These are phyloP conservation scores for Coptodon rendalli DNA, from an alignment of 2,113 vertebrate species.

Conservation along the genomic window DNA sequence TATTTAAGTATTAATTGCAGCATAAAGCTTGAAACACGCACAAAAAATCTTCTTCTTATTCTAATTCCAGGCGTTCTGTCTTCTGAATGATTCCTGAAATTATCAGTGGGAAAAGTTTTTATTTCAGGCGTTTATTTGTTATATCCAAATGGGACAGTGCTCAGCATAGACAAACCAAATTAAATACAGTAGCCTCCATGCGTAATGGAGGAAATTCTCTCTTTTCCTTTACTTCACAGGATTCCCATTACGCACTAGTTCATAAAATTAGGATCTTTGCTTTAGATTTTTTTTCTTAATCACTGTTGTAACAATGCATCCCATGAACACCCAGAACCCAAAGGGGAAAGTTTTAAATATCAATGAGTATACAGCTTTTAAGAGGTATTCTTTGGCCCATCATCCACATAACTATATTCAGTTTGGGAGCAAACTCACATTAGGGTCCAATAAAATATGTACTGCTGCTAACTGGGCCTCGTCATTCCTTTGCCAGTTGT, in stretches of 20 bases:
- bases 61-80: not conserved
- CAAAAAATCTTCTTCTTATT: fast-evolving
- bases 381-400: constrained; percentile 10
- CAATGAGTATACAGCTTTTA: not conserved
- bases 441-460: constrained; percentile 41
- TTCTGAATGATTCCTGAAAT: not conserved
- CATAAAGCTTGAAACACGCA: not conserved
- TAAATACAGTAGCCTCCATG: not conserved
- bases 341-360: not conserved
- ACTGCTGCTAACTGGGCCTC: not conserved
- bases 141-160: not conserved
- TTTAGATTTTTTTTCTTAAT: not conserved
- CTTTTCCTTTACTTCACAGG: constrained; percentile 40
- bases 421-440: constrained; percentile 13
- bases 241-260: constrained; percentile 1
- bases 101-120: not conserved
- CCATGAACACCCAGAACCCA: not conserved
- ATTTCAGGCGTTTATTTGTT: not conserved
- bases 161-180: not conserved
- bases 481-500: constrained; percentile 20
- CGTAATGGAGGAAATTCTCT: constrained; percentile 28
- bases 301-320: not conserved
- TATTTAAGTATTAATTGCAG: not conserved
- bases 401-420: not conserved
- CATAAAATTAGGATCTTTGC: constrained; percentile 23